These are phyloP conservation scores for Pitta sordida DNA, from an alignment of 2,113 vertebrate species.

Conservation along the genomic window DNA sequence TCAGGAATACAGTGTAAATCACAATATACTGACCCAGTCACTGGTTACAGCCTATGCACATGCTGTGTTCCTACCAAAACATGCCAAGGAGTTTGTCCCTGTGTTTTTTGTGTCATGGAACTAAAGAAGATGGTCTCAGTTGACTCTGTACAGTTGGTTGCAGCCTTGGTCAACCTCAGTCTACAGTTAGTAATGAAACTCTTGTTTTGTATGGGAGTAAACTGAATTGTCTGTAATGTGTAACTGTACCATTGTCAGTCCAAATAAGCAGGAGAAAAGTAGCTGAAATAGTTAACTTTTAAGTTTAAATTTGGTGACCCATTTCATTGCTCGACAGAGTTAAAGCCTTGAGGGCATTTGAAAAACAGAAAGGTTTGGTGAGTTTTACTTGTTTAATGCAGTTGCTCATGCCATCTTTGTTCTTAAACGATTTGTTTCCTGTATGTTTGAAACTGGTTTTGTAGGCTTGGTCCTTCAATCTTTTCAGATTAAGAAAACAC, in stretches of 20 bases:
- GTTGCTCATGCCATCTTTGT: neutral
- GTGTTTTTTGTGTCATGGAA: neutral
- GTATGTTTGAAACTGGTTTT: neutral
- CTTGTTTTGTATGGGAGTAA: neutral
- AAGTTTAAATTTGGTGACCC: neutral
- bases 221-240: neutral
- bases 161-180: neutral
- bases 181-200: neutral
- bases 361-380: neutral
- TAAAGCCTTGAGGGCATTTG: neutral
- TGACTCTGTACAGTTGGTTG: neutral
- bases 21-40: neutral
- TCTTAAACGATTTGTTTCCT: neutral
- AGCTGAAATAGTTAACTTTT: neutral
- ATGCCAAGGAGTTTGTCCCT: neutral
- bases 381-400: neutral
- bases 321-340: neutral
- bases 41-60: neutral
- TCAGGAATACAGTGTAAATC: neutral
- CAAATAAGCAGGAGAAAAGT: neutral
- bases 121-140: neutral
- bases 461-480: neutral
- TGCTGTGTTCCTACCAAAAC: neutral
- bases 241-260: neutral
- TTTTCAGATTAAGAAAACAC: neutral